Conservation (phyloP, 2,888 invertebrate species). For the Scaptodrosophila latifasciaeformis region DNA sequence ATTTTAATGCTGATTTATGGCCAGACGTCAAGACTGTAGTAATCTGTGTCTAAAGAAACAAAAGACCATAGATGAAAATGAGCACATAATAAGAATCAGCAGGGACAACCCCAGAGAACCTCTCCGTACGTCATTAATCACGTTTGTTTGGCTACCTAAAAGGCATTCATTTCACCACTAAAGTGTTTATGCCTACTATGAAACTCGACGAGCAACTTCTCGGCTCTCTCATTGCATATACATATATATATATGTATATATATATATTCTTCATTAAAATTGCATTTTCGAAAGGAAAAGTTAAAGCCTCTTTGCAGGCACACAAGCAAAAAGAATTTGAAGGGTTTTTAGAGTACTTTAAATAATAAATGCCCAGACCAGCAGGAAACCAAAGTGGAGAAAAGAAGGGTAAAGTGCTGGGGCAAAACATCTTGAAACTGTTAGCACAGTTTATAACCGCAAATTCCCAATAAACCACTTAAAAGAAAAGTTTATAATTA, state of each 20-base stretch:
- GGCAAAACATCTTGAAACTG: slow-evolving; percentile 59
- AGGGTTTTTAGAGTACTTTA: too few relatives aligned
- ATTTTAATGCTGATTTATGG: slow-evolving; percentile 58
- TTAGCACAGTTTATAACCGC: slow-evolving; percentile 52
- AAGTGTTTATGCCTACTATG: too few relatives aligned
- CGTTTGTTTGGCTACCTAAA: slow-evolving; percentile 49
- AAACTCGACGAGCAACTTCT: too few relatives aligned
- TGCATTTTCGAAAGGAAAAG: too few relatives aligned
- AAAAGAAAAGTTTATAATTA: slow-evolving; percentile 67
- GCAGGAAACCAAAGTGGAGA: too few relatives aligned
- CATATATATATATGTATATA: too few relatives aligned
- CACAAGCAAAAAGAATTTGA: slow-evolving; percentile 37
- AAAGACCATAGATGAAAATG: too few relatives aligned
- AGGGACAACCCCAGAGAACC: too few relatives aligned
- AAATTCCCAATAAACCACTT: slow-evolving; percentile 66
- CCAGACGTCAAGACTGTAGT: slow-evolving; percentile 27
- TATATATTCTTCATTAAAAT: too few relatives aligned
- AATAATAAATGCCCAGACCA: slow-evolving; percentile 50
- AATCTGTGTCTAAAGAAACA: slow-evolving; percentile 8
- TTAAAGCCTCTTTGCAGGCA: slow-evolving; percentile 21
- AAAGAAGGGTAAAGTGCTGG: slow-evolving; percentile 28
- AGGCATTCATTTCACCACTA: too few relatives aligned
- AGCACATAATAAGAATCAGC: too few relatives aligned
- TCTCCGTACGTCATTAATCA: slow-evolving; percentile 55
- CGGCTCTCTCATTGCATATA: slow-evolving; percentile 58